These are phyloP conservation scores for Bujurquina vittata DNA, from an alignment of 2,113 vertebrate genomes.

Conservation along the genomic window DNA sequence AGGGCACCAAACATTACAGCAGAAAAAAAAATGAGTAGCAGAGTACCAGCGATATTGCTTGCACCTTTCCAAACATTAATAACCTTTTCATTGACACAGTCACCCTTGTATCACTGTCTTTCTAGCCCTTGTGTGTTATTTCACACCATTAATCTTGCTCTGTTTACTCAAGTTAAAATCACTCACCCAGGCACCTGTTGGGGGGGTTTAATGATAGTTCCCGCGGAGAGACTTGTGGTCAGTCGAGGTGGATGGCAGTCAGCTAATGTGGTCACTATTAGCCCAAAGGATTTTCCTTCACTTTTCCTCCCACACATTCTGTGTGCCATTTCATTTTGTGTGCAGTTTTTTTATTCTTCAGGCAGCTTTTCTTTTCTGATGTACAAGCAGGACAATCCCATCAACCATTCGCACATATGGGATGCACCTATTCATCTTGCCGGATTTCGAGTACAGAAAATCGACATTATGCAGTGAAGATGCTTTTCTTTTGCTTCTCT, in stretches of 20 bases:
- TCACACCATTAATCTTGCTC: constrained; percentile 73
- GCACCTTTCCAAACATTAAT: constrained; percentile 53
- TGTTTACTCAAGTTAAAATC: constrained; percentile 76
- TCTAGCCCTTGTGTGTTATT: constrained; percentile 54
- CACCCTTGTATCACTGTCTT: constrained; percentile 38
- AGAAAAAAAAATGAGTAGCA: background rate
- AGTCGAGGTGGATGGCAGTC: constrained; percentile 32
- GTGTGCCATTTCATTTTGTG: background rate
- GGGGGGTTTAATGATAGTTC: constrained; percentile 71
- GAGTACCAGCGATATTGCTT: background rate
- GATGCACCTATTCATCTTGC: constrained; percentile 30
- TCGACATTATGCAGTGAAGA: constrained; percentile 24
- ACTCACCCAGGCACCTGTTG: constrained; percentile 72
- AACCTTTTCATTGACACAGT: constrained; percentile 57
- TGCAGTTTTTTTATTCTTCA: background rate
- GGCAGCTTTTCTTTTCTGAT: background rate
- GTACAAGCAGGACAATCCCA: background rate
- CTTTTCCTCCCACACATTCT: constrained; percentile 21
- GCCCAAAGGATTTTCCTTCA: constrained; percentile 41
- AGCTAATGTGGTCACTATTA: constrained; percentile 67
- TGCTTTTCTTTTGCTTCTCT: background rate
- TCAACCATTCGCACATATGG: constrained; percentile 8
- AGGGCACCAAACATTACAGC: constrained; percentile 1
- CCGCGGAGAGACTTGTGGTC: constrained; percentile 37
- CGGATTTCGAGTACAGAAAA: constrained; percentile 40